phyloP scores from a whole-genome alignment of 2,888 invertebrate genomes.

The Cyaniris semiargus region DNA sequence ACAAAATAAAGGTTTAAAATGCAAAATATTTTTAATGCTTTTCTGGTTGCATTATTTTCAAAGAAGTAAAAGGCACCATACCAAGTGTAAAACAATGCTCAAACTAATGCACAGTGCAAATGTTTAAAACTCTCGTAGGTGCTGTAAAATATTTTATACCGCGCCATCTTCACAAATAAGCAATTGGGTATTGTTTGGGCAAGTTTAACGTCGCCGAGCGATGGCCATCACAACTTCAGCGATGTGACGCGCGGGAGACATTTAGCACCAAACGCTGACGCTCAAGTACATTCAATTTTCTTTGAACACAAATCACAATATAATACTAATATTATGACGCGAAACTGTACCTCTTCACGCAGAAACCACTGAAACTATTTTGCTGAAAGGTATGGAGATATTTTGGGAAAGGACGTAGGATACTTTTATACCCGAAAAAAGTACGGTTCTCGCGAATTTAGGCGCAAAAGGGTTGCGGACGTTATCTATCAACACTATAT shows the following conservation, averaged over 20 bases:
- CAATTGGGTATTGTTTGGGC: slow-evolving; percentile 36
- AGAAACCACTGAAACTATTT: too few relatives aligned
- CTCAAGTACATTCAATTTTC: slow-evolving; percentile 73
- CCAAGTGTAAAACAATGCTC: not conserved
- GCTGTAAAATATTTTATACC: slow-evolving; percentile 32
- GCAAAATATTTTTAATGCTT: too few relatives aligned
- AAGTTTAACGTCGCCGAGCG: slow-evolving; percentile 39
- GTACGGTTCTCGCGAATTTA: too few relatives aligned
- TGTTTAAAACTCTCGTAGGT: slow-evolving; percentile 31
- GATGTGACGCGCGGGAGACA: slow-evolving; percentile 72
- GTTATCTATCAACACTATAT: too few relatives aligned
- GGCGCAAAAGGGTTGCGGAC: too few relatives aligned
- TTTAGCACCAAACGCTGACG: slow-evolving; percentile 69
- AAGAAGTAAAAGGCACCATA: not conserved
- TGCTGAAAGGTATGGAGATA: too few relatives aligned
- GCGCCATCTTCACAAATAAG: slow-evolving; percentile 35
- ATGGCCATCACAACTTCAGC: slow-evolving; percentile 60
- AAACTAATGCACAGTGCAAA: not conserved
- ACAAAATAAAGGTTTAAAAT: too few relatives aligned
- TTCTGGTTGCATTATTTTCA: not conserved
- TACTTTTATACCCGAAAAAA: too few relatives aligned
- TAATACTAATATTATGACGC: not conserved
- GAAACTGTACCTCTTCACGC: too few relatives aligned
- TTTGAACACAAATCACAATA: slow-evolving; percentile 61
- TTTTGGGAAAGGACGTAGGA: too few relatives aligned